These are phyloP conservation scores for Cololabis saira DNA, from an alignment of 2,113 vertebrate genomes.

Conservation along the genomic window DNA sequence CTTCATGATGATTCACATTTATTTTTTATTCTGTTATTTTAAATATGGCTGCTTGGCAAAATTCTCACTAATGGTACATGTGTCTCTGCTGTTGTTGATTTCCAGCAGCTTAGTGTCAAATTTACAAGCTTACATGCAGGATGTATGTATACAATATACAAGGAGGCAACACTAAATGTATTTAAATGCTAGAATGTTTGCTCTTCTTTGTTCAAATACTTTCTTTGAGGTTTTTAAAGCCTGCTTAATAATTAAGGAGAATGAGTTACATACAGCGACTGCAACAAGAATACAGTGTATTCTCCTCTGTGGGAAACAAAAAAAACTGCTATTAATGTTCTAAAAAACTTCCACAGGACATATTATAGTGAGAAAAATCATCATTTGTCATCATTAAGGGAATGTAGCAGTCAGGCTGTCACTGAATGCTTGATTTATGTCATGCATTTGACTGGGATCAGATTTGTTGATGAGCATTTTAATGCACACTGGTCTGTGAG, in stretches of 20 bases:
- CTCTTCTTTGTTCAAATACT: not conserved
- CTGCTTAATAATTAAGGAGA: not conserved
- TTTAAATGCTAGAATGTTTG: not conserved
- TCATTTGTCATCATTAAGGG: slow-evolving; percentile 3
- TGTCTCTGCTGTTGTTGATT: no score
- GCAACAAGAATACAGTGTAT: not conserved
- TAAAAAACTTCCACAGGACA: not conserved
- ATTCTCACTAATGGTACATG: no score
- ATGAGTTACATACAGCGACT: not conserved
- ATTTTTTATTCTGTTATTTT: no score
- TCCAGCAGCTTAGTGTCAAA: no score
- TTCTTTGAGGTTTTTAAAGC: not conserved
- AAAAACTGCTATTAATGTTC: not conserved
- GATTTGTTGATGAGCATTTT: slow-evolving; percentile 6
- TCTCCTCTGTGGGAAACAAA: not conserved
- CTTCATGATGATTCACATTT: no score
- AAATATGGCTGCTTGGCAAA: no score
- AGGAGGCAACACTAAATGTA: no score
- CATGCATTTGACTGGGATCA: slow-evolving; percentile 12
- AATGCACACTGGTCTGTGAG: slow-evolving; percentile 5
- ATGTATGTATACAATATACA: no score
- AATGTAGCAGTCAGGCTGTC: not conserved
- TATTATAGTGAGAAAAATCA: not conserved
- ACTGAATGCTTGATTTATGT: slow-evolving; percentile 1
- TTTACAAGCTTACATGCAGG: no score